Evolutionary conservation across 2,888 invertebrate species (phyloP).

Genomic region (Syrphus vitripennis): DNA sequence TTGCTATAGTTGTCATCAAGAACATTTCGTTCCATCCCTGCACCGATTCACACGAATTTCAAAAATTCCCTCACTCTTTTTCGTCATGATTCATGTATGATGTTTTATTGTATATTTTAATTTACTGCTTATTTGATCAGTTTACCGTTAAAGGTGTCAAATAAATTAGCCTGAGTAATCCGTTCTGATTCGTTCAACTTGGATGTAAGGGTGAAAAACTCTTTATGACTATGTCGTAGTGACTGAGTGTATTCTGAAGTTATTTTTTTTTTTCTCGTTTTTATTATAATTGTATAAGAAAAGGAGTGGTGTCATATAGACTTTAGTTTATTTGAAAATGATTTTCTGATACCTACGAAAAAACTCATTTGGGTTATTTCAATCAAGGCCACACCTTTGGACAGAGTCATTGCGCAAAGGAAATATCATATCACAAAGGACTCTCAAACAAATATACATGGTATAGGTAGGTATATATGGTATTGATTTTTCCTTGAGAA

Average conservation of each 20-base stretch:
- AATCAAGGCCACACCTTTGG: conserved; percentile 63
- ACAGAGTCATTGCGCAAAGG: conserved; percentile 49
- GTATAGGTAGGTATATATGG: too few relatives aligned
- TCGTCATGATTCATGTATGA: neutral
- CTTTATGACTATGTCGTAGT: neutral
- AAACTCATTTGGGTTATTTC: conserved; percentile 38
- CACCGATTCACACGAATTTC: neutral
- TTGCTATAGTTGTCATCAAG: neutral
- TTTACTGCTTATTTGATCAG: conserved; percentile 64
- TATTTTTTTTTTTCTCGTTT: neutral
- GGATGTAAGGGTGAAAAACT: conserved; percentile 6
- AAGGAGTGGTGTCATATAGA: conserved; percentile 46
- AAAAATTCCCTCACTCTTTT: conserved; percentile 2
- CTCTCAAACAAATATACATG: neutral
- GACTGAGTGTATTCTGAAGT: neutral
- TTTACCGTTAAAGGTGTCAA: conserved; percentile 64
- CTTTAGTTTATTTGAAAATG: conserved; percentile 41
- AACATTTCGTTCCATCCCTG: neutral
- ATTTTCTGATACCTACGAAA: conserved; percentile 24
- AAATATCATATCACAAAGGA: conserved; percentile 10
- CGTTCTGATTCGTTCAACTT: conserved; percentile 60
- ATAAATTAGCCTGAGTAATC: conserved; percentile 64
- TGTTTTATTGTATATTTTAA: neutral
- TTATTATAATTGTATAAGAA: neutral
- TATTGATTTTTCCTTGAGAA: conserved; percentile 25